phyloP scores from a whole-genome alignment of 2,888 invertebrate genomes.

The Taenaris catops region DNA sequence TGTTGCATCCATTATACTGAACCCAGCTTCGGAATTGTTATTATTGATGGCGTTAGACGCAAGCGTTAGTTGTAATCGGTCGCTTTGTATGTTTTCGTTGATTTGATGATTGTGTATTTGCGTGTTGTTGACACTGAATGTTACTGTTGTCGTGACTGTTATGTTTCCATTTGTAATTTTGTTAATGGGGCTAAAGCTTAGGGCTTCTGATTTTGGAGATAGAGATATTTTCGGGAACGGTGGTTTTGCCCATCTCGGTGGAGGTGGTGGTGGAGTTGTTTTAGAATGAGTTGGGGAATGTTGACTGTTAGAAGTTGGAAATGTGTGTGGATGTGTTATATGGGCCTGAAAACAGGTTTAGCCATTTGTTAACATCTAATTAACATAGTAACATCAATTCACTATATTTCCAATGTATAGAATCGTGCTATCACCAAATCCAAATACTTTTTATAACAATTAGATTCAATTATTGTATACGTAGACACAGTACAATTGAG shows the following conservation, averaged over 20 bases:
- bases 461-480: too few relatives aligned
- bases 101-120: conserved; percentile 75
- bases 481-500: too few relatives aligned
- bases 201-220: conserved; percentile 63
- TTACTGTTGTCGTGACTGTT: conserved; percentile 92
- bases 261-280: conserved; percentile 89
- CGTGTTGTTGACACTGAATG: conserved; percentile 86
- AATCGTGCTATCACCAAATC: conserved; percentile 1
- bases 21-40: conserved; percentile 56
- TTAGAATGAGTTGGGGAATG: conserved; percentile 62
- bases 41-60: conserved; percentile 71
- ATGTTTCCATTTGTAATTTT: conserved; percentile 83
- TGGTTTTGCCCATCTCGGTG: conserved; percentile 92
- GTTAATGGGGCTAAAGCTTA: conserved; percentile 66
- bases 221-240: conserved; percentile 72
- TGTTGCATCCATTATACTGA: conserved; percentile 50
- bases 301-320: conserved; percentile 58
- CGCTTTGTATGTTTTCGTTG: conserved; percentile 67
- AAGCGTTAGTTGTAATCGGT: conserved; percentile 75
- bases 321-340: conserved; percentile 76
- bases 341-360: conserved; percentile 75
- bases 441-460: too few relatives aligned
- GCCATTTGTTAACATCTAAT: conserved; percentile 27
- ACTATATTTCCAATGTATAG: conserved; percentile 15
- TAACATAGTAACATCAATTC: conserved; percentile 10